Base-by-base conservation (phyloP, 2,113 vertebrate genomes). In the Podocnemis expansa region DNA sequence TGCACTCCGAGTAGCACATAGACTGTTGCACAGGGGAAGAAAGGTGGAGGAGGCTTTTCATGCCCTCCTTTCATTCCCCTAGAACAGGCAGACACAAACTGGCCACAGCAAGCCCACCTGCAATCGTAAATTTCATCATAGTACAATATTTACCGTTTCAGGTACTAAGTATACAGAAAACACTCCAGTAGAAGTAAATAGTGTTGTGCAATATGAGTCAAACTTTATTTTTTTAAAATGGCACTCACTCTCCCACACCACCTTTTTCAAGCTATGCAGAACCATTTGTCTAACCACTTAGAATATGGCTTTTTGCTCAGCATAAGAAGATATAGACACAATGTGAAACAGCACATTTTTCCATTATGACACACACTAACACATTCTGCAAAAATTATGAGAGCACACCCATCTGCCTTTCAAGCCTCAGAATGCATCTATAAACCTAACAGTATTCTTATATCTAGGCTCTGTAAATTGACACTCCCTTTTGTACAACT, bases 341-440 rank as follows among this genome's bases (percentile, higher is more conserved):
- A 88, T 38, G 81, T 89, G 75, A 87, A 95, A 95, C 70, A 84
- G 94, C 54, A 38, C 22, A 21, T 56, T 87, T 82, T 73, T 56
- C 38, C 75, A 88, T 82, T 55, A 45, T 88, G 91, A 86, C 67
- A 92, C 80, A 76, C 70, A 76, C 3, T 25, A 87, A 60, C 82
- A 54, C 70, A 78, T 31, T 6, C 85, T 24, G 19, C 81, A 83
- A 82, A 95, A 94, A 94, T 79, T 75, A 93, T 25, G 89, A 0
- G 29, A 78, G 83, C 84, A 58, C 56, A 75, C n/a, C 29, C 55
- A n/a, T n/a, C 17, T 67, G 41, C 41, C 38, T 75, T 25, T 75
- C 41, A 22, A 27, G 24, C 43, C 73, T 45, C 38, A 43, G 43
- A 75, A 75, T 73, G 70, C 21, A n/a, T 41, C n/a, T 41, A 38